Evolutionary conservation across 2,113 vertebrate genomes (phyloP).

Genomic region (Hippolais icterina): DNA sequence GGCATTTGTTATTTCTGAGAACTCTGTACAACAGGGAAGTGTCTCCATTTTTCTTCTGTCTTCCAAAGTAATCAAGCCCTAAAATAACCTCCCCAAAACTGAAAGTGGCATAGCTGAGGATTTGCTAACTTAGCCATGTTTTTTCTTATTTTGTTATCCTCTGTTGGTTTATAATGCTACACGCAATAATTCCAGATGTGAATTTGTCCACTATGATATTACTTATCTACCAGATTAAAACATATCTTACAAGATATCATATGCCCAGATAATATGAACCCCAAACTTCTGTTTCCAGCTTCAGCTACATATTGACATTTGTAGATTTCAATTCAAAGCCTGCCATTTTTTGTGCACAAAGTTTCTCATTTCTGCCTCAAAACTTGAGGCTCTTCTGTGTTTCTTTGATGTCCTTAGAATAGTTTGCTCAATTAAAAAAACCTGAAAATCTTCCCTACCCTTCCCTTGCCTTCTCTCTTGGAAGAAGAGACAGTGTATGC

Average conservation of each 20-base stretch:
- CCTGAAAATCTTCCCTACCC: background rate
- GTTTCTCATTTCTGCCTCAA: background rate
- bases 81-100: rapidly evolving
- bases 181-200: background rate
- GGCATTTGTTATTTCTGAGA: background rate
- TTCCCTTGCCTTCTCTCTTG: background rate
- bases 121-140: background rate
- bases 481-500: background rate
- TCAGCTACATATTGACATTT: background rate
- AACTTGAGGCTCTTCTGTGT: background rate
- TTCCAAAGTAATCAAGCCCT: background rate
- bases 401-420: background rate
- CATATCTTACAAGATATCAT: background rate
- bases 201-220: background rate
- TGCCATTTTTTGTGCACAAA: background rate
- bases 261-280: background rate
- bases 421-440: background rate
- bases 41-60: background rate
- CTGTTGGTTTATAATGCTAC: background rate
- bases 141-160: background rate
- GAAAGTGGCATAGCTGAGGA: background rate
- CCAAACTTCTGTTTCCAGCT: background rate
- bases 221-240: background rate
- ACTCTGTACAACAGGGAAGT: background rate
- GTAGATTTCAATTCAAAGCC: background rate